phyloP scores from a whole-genome alignment of 2,888 invertebrate genomes.

The Yponomeuta evonymella region DNA sequence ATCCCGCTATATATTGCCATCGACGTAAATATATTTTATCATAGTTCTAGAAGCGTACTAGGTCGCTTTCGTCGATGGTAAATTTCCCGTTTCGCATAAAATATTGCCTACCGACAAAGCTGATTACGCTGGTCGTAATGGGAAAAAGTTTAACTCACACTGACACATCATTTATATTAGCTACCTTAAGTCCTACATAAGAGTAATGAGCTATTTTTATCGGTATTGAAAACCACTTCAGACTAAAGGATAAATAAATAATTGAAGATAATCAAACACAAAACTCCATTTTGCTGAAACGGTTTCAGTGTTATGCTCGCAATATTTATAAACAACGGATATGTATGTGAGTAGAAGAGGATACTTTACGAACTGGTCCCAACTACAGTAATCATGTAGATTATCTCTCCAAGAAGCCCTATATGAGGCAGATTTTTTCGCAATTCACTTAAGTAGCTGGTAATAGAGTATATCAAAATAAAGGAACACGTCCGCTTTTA shows the following conservation, averaged over 20 bases:
- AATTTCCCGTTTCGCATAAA: neutral
- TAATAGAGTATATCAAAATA: constrained; percentile 39
- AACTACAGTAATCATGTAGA: constrained; percentile 34
- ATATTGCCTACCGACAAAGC: neutral
- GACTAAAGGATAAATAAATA: too few relatives aligned
- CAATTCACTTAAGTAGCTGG: constrained; percentile 37
- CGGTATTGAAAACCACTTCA: too few relatives aligned
- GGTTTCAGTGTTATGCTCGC: neutral
- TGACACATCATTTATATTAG: neutral
- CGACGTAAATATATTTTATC: too few relatives aligned
- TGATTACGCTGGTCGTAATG: neutral
- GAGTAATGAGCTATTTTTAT: too few relatives aligned
- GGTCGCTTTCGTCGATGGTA: neutral
- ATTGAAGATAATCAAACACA: neutral
- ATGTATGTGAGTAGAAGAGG: neutral
- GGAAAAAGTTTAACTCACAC: neutral
- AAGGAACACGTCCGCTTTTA: constrained; percentile 35
- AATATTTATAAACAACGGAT: constrained; percentile 1
- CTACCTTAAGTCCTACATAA: too few relatives aligned
- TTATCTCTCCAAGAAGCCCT: constrained; percentile 36
- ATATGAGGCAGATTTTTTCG: constrained; percentile 28
- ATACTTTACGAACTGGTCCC: neutral
- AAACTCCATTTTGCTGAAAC: neutral
- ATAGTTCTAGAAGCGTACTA: too few relatives aligned
- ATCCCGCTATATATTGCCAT: neutral